These are phyloP conservation scores for Acanthosepion lycidas DNA, from an alignment of 2,888 invertebrate genomes.

Conservation along the genomic window DNA sequence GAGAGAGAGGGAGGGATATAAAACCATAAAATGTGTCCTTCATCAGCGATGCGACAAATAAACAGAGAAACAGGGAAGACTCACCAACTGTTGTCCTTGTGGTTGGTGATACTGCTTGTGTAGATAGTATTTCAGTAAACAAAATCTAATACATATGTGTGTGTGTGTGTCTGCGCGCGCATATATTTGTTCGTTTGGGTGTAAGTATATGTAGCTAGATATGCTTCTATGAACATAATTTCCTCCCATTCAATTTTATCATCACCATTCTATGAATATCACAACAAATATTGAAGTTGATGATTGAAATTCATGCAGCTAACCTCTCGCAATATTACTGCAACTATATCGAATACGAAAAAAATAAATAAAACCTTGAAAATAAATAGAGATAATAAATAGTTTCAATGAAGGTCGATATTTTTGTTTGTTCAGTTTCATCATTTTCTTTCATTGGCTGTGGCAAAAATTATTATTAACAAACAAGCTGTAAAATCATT, in stretches of 20 bases:
- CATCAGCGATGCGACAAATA: too few species aligned
- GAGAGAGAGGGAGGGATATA: too few species aligned
- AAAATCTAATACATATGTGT: background rate
- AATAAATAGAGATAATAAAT: background rate
- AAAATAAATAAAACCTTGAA: background rate
- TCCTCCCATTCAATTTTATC: background rate
- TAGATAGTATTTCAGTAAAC: too few species aligned
- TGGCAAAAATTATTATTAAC: background rate
- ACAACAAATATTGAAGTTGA: background rate
- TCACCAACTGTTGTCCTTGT: too few species aligned
- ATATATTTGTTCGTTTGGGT: too few species aligned
- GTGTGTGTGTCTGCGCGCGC: background rate
- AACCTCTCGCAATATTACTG: background rate
- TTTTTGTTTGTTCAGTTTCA: background rate
- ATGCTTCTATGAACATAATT: background rate
- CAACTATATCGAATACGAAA: background rate
- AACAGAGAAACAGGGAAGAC: too few species aligned
- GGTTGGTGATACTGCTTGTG: too few species aligned
- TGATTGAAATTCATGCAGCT: background rate
- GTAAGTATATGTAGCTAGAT: background rate
- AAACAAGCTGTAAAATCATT: slow-evolving; percentile 33
- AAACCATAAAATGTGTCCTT: too few species aligned
- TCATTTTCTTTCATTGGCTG: background rate
- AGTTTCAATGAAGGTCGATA: background rate
- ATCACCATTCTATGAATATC: background rate